Base-by-base conservation (phyloP, 2,888 invertebrate genomes). In the Chelonus formosanus region DNA sequence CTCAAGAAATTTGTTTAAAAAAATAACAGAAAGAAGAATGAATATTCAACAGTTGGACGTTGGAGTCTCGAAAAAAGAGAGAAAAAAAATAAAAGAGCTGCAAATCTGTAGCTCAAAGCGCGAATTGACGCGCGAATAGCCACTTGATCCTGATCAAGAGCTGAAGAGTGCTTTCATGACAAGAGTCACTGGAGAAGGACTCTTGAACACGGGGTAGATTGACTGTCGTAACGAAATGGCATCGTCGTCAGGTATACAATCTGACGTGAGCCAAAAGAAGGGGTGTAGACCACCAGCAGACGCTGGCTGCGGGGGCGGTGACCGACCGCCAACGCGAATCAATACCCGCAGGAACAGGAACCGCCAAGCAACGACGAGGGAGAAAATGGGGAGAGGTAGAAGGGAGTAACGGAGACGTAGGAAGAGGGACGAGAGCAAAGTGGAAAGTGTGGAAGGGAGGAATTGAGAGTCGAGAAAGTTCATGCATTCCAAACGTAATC, bases 331-430 rank as follows among this genome's bases (percentile, higher is more conserved):
- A 80, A 83, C 83, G 81, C 81, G 83, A 84, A 84, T 84, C 84
- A 84, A 84, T 84, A 84, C 83, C 84, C 84, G 84, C 83, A 84
- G 84, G 82, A 84, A 82, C 83, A 83, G 83, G 83, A 83, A 82
- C 80, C 77, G 74, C 78, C 80, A 75, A 76, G 77, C 79, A 73
- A 73, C 74, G 74, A 70, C 68, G 61, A 63, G 68, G 54, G 65
- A 53, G 36, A 44, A 58, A 64, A 67, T 52, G 47, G 55, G 57
- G 57, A 67, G 59, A 59, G 36, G 40, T 60, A 68, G 58, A 63
- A 63, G 60, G 61, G 68, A 62, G 68, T 72, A 65, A 70, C 71
- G 67, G 68, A 65, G 64, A 65, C 58, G 70, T 63, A 67, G 67
- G 66, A 70, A 71, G 69, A 61, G 50, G 67, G 71, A 53, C 20